These are phyloP conservation scores for Chrysogorgia sp. DNA, from an alignment of 92 coral and sea anemone genomes.

Conservation along the genomic window DNA sequence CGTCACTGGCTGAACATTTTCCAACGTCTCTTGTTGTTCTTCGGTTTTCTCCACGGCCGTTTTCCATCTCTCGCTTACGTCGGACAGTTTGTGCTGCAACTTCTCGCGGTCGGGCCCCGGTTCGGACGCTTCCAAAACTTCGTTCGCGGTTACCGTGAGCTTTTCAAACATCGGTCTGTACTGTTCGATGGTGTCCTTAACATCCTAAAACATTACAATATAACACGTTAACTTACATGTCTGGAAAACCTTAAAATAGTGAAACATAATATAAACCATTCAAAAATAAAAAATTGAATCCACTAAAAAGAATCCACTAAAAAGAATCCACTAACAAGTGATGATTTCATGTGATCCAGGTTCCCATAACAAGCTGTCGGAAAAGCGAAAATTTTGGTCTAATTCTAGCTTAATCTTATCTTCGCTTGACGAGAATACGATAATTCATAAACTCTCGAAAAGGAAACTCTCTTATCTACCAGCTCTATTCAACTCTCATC, in stretches of 20 bases:
- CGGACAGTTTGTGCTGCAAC: conserved; percentile 80
- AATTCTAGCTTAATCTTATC: too few species aligned
- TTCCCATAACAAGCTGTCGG: too few species aligned
- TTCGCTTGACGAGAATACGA: too few species aligned
- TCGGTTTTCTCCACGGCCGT: conserved; percentile 72
- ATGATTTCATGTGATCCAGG: too few species aligned
- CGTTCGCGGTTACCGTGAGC: conserved; percentile 77
- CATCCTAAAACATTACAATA: conserved; percentile 53
- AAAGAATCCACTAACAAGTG: too few species aligned
- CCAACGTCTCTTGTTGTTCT: conserved; percentile 82
- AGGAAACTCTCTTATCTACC: too few species aligned
- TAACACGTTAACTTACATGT: neutral
- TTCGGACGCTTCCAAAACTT: conserved; percentile 82
- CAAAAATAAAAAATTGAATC: too few species aligned
- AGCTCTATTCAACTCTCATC: too few species aligned
- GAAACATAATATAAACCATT: neutral
- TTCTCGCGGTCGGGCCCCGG: conserved; percentile 96
- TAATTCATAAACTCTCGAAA: too few species aligned
- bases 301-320: too few species aligned
- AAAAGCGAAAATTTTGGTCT: too few species aligned
- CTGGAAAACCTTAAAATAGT: neutral
- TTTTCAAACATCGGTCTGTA: conserved; percentile 86
- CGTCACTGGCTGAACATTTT: conserved; percentile 86
- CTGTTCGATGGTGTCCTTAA: conserved; percentile 78
- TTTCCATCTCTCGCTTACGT: conserved; percentile 83